A percentile compares a stretch with the other conserved stretches of the same genome.
Evolutionary conservation across 2,888 invertebrate genomes (phyloP).

Genomic region (Ophraella communa): DNA sequence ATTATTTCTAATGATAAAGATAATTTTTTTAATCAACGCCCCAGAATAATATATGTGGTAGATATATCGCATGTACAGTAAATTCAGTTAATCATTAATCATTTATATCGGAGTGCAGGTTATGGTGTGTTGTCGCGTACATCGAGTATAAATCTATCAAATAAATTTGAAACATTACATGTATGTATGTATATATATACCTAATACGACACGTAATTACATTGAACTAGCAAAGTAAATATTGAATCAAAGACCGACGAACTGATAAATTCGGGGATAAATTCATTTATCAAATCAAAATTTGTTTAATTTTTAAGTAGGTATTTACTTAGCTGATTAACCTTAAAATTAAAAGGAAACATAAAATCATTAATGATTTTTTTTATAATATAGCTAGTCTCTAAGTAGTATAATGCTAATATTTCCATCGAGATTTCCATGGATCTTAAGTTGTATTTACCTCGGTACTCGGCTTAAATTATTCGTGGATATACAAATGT

Average conservation of each 20-base stretch:
- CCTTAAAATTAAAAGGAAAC: background rate
- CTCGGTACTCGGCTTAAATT: too few relatives aligned
- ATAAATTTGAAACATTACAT: constrained; percentile 15
- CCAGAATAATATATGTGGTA: constrained; percentile 8
- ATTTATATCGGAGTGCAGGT: constrained; percentile 4
- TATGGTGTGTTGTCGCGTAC: background rate
- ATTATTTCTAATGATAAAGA: background rate
- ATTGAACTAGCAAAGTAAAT: constrained; percentile 32
- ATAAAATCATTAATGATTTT: too few relatives aligned
- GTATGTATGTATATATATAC: constrained; percentile 11
- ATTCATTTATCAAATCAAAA: background rate
- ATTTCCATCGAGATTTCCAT: too few relatives aligned
- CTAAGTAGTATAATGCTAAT: too few relatives aligned
- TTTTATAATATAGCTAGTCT: too few relatives aligned
- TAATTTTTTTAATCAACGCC: constrained; percentile 3
- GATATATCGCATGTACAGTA: constrained; percentile 5
- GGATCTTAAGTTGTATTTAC: too few relatives aligned
- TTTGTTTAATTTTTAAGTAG: too few relatives aligned
- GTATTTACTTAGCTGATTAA: background rate
- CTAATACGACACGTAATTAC: constrained; percentile 27
- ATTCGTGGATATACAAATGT: too few relatives aligned
- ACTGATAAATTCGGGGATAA: background rate
- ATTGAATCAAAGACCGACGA: constrained; percentile 18
- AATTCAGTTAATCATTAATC: constrained; percentile 16
- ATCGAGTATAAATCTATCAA: constrained; percentile 17